These are phyloP conservation scores for Meda fulgida DNA, from an alignment of 2,797 vertebrate genomes.

Conservation along the genomic window DNA sequence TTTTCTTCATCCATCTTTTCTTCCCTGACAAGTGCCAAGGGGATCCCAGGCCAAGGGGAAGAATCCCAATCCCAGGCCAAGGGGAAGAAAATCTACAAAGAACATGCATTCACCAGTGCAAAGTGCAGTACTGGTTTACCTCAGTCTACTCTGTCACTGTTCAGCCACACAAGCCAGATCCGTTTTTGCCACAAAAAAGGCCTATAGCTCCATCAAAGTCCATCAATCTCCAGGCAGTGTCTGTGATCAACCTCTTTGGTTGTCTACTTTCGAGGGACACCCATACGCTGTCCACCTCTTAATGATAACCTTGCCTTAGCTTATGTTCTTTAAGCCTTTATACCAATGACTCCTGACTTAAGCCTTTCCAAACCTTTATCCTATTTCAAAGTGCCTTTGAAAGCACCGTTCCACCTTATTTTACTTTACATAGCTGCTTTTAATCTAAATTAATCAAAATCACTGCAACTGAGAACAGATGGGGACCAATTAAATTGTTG, in stretches of 20 bases:
- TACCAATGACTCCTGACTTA: constrained; percentile 10
- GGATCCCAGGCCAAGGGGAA: neutral
- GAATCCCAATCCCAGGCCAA: neutral
- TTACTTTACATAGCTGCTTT: neutral
- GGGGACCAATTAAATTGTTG: constrained; percentile 13
- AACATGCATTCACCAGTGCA: neutral
- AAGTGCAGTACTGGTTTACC: neutral
- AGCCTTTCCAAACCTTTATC: constrained; percentile 21
- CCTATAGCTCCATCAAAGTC: neutral
- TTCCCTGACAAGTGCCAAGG: constrained; percentile 17
- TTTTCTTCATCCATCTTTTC: constrained; percentile 33
- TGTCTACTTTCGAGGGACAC: neutral
- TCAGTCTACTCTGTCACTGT: neutral
- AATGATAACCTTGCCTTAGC: constrained; percentile 14
- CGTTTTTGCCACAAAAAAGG: neutral
- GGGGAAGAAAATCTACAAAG: neutral
- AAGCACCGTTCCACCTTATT: constrained; percentile 4
- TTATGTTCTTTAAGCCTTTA: neutral
- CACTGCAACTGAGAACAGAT: constrained; percentile 31
- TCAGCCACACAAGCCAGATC: neutral
- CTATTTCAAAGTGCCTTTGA: constrained; percentile 7
- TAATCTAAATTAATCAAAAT: constrained; percentile 22
- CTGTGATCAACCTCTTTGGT: neutral
- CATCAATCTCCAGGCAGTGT: neutral
- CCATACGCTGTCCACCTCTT: neutral